Base-by-base conservation (phyloP, 2,888 invertebrate species). In the Amaurobius ferox region DNA sequence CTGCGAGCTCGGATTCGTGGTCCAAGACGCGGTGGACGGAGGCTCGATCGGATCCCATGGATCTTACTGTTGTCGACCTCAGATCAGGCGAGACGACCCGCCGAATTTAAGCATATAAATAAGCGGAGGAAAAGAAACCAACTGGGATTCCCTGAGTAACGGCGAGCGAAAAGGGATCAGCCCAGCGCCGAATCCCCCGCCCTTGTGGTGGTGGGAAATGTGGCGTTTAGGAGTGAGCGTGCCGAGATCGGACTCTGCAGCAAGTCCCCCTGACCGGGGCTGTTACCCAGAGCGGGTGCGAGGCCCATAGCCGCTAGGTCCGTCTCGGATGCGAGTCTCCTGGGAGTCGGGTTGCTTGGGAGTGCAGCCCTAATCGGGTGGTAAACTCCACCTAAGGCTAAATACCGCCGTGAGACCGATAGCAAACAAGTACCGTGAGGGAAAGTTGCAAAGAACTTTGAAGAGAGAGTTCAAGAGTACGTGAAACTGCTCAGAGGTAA, bases 371-470 rank as follows among this genome's bases (percentile, higher is more conserved):
- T 91, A 93, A 94, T 92, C 90, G 91, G 93, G 93, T 93, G 93
- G 93, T 94, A 93, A 93, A 93, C 92, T 92, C 91, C 91, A 91
- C 90, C 91, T 90, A 93, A 93, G 91, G 91, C 92, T 92, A 93
- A 94, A 94, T 94, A 93, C 92, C 89, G 91, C 92, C 92, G 92
- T 92, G 93, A 94, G 93, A 93, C 93, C 93, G 93, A 94, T 94
- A 94, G 94, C 93, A 92, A 92, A 92, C 91, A 94, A 94, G 93
- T 93, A 93, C 93, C 93, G 93, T 93, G 94, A 94, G 93, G 93
- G 93, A 94, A 94, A 94, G 94, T 91, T 94, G 93, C 93, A 94
- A 94, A 94, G 93, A 92, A 94, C 94, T 94, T 93, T 93, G 93
- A 93, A 94, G 93, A 94, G 92, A 92, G 92, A 92, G 92, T 93